Conservation (phyloP, 2,797 vertebrate genomes). For the Protonibea diacanthus region DNA sequence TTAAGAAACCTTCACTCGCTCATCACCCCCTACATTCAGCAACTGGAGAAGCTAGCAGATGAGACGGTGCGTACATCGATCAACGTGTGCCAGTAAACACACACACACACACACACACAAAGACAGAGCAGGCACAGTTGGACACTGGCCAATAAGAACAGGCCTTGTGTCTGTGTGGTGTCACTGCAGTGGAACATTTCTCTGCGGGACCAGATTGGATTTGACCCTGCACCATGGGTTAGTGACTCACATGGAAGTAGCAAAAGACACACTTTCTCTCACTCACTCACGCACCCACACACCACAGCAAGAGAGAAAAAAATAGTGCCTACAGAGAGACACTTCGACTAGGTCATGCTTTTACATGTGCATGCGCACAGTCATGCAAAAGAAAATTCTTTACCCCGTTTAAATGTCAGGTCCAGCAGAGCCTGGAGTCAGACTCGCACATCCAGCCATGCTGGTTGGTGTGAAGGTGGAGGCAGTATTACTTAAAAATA, state of each 20-base stretch:
- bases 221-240: slow-evolving; percentile 76
- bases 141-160: slow-evolving; percentile 75
- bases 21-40: slow-evolving; percentile 99
- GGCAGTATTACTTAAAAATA: slow-evolving; percentile 57
- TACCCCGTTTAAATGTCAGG: slow-evolving; percentile 56
- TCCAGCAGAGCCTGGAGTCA: slow-evolving; percentile 35
- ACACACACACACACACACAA: slow-evolving; percentile 23
- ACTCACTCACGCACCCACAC: slow-evolving; percentile 7
- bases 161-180: slow-evolving; percentile 75
- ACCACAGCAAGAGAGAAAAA: slow-evolving; percentile 29
- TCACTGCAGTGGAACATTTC: slow-evolving; percentile 83
- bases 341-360: slow-evolving; percentile 37
- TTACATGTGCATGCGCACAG: slow-evolving; percentile 20
- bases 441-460: neutral
- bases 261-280: slow-evolving; percentile 48
- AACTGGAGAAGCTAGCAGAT: slow-evolving; percentile 96
- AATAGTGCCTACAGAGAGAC: slow-evolving; percentile 14
- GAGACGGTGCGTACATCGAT: slow-evolving; percentile 88
- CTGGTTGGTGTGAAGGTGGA: slow-evolving; percentile 42
- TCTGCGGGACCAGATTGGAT: slow-evolving; percentile 86
- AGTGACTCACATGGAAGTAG: slow-evolving; percentile 66
- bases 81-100: slow-evolving; percentile 21
- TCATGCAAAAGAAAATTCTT: slow-evolving; percentile 26
- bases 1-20: slow-evolving; percentile 97
- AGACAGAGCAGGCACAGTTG: slow-evolving; percentile 58